Conservation (phyloP, 2,888 invertebrate genomes). For the Marasmarcha lunaedactyla region DNA sequence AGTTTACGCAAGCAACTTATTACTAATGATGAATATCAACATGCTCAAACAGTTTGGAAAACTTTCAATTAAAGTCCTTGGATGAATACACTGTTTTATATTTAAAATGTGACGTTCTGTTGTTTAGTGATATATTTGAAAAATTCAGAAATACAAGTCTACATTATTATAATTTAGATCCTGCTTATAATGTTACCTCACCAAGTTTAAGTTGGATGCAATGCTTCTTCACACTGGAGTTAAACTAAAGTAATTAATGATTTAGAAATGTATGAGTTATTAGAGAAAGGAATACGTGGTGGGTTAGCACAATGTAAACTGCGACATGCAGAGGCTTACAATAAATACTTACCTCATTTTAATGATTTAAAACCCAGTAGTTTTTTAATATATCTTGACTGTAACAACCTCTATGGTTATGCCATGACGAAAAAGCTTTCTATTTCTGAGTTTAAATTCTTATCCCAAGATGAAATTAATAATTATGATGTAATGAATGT, state of each 20-base stretch:
- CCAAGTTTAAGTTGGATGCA: conserved; percentile 6
- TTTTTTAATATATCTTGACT: conserved; percentile 21
- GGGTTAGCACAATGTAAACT: conserved; percentile 3
- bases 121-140: no score
- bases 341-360: conserved; percentile 5
- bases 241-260: conserved; percentile 1
- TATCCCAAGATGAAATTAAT: conserved; percentile 9
- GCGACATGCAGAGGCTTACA: conserved; percentile 1
- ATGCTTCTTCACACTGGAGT: conserved; percentile 5
- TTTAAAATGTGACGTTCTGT: no score
- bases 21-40: no score
- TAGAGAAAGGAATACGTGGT: not conserved
- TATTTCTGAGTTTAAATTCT: conserved; percentile 11
- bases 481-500: conserved; percentile 7
- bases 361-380: conserved; percentile 6
- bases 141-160: no score
- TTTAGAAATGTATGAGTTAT: conserved; percentile 2
- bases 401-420: conserved; percentile 25
- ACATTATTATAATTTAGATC: no score
- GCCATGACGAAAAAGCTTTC: conserved; percentile 19
- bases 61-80: no score
- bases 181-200: no score
- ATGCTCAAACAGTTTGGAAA: no score
- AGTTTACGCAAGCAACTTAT: no score
- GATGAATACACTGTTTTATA: no score